A percentile compares a stretch with the other conserved stretches of the same genome.
These are phyloP conservation scores for Macropodus opercularis DNA, from an alignment of 2,797 vertebrate genomes.

Conservation along the genomic window DNA sequence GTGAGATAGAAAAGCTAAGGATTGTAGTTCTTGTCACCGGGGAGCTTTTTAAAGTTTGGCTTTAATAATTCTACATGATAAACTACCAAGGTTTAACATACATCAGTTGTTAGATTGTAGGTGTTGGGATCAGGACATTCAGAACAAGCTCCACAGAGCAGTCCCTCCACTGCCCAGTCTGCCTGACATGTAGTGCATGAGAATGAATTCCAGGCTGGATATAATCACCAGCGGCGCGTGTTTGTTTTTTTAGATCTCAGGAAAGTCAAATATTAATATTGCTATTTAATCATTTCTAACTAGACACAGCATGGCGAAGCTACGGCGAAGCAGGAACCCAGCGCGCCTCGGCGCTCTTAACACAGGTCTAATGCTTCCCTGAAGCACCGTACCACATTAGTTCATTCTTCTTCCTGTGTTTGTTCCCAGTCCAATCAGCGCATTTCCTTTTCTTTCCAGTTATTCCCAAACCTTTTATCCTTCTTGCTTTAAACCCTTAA, in stretches of 20 bases:
- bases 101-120: not conserved
- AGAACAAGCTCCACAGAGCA: constrained; percentile 13
- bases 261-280: constrained; percentile 57
- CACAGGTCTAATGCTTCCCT: constrained; percentile 23
- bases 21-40: not conserved
- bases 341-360: constrained; percentile 11
- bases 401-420: constrained; percentile 32
- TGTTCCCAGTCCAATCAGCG: constrained; percentile 16
- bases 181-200: constrained; percentile 53
- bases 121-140: constrained; percentile 10
- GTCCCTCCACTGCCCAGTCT: constrained; percentile 14
- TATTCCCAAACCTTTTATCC: constrained; percentile 35
- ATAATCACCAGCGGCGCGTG: constrained; percentile 44
- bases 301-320: constrained; percentile 37
- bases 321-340: constrained; percentile 30
- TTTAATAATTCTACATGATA: constrained; percentile 13
- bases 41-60: constrained; percentile 24
- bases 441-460: constrained; percentile 24
- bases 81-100: constrained; percentile 1
- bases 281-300: constrained; percentile 20
- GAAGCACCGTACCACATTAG: constrained; percentile 7
- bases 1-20: constrained; percentile 6
- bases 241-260: constrained; percentile 46
- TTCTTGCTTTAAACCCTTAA: constrained; percentile 16
- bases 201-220: constrained; percentile 39